Evolutionary conservation across 2,113 vertebrate genomes (phyloP), one percentile per base, ranked within the genome.

Genomic region (Saguinus imperator): DNA sequence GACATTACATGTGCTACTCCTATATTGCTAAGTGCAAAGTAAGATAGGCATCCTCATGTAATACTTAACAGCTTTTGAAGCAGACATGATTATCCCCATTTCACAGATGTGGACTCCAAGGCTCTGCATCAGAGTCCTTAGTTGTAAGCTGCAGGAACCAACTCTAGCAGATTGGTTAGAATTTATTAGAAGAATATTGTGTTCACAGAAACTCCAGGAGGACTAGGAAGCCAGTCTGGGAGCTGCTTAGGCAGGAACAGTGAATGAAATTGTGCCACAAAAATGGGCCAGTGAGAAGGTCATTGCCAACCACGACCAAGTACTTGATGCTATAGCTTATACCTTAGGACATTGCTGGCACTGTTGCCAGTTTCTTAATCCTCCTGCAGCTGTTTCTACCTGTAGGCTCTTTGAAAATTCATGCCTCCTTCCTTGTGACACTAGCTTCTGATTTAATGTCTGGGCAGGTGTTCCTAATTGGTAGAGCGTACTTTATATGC

Each of bases 161-260:
- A 94, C 17, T 87, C 35, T 58, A 90, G 40, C 43, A 92, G 45
- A 92, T 91, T 14, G 27, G 27, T 83, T 91, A 89, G 43, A 79
- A 89, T 89, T 83, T 61, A 77, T 66, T 93, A 61, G 64, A 82
- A 88, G 45, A 73, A 35, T 79, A 37, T 27, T 3, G 2, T 82
- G 48, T 3, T 96, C 83, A 73, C 37, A 92, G 80, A 90, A 91
- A 96, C 55, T 92, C 68, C n/a, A 84, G 79, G 80, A 72, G 94
- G 72, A 66, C 48, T 68, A 25, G 85, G 73, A 94, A 88, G 20
- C 77, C 40, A 32, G 45, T 48, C 43, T 72, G 64, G 17, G 23
- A 25, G 70, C 58, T 91, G 25, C 64, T 89, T 88, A 85, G 50
- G 40, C 52, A 91, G 70, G 87, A 97, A 89, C 21, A 50, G 72